A percentile compares a stretch with the other conserved stretches of the same genome.
phyloP scores from a whole-genome alignment of 2,113 vertebrate genomes.

The Phyllopteryx taeniolatus region DNA sequence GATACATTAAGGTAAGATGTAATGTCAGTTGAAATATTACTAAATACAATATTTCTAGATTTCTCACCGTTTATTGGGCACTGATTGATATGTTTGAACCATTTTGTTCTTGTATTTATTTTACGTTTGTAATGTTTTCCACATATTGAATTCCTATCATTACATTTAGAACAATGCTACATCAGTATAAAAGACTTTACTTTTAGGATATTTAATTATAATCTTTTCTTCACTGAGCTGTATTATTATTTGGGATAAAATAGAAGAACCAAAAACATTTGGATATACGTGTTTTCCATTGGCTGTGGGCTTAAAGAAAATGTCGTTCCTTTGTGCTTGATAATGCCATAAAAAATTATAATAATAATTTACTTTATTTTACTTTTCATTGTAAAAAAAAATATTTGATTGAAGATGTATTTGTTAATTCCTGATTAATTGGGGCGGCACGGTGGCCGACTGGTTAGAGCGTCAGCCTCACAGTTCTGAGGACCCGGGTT shows the following conservation, averaged over 20 bases:
- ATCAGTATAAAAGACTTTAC: background rate
- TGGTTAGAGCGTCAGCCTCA: too few species aligned
- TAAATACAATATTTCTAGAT: background rate
- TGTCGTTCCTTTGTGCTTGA: too few species aligned
- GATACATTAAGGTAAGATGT: conserved; percentile 95
- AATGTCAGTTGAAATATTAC: background rate
- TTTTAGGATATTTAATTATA: background rate
- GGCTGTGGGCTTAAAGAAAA: background rate
- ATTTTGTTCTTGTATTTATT: background rate
- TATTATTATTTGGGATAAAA: too few species aligned
- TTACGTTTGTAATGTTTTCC: background rate
- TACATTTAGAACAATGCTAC: background rate
- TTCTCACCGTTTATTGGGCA: background rate
- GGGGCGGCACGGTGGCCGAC: too few species aligned
- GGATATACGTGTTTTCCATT: too few species aligned
- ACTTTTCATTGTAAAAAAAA: too few species aligned
- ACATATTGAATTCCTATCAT: background rate
- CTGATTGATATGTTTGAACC: background rate
- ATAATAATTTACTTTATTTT: too few species aligned
- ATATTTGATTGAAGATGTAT: too few species aligned
- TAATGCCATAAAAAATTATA: too few species aligned
- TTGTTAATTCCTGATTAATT: too few species aligned
- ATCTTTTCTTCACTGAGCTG: background rate
- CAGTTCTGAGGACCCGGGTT: too few species aligned
- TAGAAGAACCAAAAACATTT: too few species aligned